A percentile compares a stretch with the other conserved stretches of the same genome.
Evolutionary conservation across 2,888 invertebrate species (phyloP).

Genomic region (Chirona hameri): DNA sequence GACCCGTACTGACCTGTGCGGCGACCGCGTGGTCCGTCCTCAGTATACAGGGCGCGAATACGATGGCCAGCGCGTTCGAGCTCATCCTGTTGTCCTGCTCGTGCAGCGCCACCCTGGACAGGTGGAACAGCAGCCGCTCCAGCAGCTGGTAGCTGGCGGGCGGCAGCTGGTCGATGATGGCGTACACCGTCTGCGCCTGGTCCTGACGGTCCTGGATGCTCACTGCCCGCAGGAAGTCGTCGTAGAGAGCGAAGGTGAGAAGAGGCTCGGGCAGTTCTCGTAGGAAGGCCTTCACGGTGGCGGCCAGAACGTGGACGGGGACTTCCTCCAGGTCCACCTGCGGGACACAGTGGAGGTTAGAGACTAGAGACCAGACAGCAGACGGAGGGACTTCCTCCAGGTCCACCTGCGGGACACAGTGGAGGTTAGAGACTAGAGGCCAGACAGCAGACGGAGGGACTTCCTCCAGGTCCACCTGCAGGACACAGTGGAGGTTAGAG

Average conservation of each 20-base stretch:
- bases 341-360: conserved; percentile 65
- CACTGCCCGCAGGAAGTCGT: conserved; percentile 88
- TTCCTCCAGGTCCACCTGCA: conserved; percentile 32
- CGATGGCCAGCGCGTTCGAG: conserved; percentile 83
- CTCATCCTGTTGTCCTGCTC: conserved; percentile 90
- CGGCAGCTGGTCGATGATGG: conserved; percentile 71
- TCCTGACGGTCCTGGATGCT: conserved; percentile 71
- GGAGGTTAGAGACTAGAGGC: conserved; percentile 55
- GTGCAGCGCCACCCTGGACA: conserved; percentile 79
- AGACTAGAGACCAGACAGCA: conserved; percentile 92
- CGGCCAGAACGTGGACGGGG: conserved; percentile 86
- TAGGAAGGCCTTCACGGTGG: conserved; percentile 87
- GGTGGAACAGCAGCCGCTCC: conserved; percentile 82
- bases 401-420: conserved; percentile 44
- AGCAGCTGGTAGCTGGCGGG: conserved; percentile 89
- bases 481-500: conserved; percentile 67
- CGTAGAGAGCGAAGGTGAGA: conserved; percentile 84
- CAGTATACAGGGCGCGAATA: conserved; percentile 91
- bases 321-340: conserved; percentile 36
- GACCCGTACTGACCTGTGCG: background rate
- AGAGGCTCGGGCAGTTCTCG: conserved; percentile 89
- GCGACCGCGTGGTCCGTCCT: conserved; percentile 80
- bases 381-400: conserved; percentile 42
- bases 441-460: no score
- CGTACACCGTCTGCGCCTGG: conserved; percentile 68